phyloP scores from a whole-genome alignment of 2,113 vertebrate species.

The Cyanoramphus novaezelandiae region DNA sequence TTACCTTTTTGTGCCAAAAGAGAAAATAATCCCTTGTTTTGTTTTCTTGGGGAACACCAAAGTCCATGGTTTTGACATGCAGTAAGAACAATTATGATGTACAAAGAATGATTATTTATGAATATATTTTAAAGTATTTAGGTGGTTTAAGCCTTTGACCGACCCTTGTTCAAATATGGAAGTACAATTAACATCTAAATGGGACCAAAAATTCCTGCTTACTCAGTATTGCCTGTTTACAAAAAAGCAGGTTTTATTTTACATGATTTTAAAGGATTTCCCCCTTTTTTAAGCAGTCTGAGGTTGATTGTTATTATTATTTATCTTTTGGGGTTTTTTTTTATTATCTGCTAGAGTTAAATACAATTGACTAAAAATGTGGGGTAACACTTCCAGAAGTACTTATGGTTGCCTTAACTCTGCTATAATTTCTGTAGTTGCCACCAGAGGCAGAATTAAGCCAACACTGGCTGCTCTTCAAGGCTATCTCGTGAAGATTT shows the following conservation, averaged over 20 bases:
- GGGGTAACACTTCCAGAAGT: background rate
- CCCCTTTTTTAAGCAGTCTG: background rate
- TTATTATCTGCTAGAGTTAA: background rate
- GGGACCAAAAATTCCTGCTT: background rate
- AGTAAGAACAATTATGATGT: slow-evolving; percentile 12
- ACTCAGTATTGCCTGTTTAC: background rate
- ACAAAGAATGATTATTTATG: slow-evolving; percentile 48
- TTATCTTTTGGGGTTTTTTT: background rate
- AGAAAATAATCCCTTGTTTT: background rate
- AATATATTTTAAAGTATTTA: slow-evolving; percentile 1
- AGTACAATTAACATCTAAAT: background rate
- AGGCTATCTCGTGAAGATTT: background rate
- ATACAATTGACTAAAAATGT: background rate
- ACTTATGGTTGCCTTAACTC: background rate
- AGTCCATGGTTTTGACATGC: background rate
- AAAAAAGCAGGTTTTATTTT: background rate
- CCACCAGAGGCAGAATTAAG: slow-evolving; percentile 4
- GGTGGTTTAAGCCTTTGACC: background rate
- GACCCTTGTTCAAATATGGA: background rate
- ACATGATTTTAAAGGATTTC: background rate
- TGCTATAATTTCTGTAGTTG: background rate
- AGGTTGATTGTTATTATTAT: slow-evolving; percentile 15
- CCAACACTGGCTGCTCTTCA: background rate
- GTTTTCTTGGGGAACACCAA: background rate
- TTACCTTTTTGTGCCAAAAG: slow-evolving; percentile 11